These are phyloP conservation scores for Argyrosomus regius DNA, from an alignment of 2,797 vertebrate species.

Conservation along the genomic window DNA sequence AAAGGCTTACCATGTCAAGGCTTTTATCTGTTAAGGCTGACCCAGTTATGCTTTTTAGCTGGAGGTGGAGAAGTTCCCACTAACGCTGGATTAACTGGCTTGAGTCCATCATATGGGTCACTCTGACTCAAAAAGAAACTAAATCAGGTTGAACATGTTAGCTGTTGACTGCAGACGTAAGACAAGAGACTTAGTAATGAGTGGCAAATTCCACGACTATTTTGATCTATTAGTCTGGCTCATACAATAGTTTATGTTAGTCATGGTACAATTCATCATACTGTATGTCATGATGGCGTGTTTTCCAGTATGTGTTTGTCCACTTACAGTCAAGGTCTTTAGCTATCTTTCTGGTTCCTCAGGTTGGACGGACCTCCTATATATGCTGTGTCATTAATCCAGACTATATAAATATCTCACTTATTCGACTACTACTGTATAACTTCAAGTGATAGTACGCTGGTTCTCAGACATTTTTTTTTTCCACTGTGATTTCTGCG, in stretches of 20 bases:
- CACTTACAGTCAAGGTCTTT: neutral
- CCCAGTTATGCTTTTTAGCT: conserved; percentile 43
- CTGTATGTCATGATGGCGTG: neutral
- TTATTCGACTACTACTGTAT: neutral
- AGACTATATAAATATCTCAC: neutral
- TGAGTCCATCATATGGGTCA: neutral
- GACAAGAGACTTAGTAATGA: neutral
- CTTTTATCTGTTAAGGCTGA: conserved; percentile 49
- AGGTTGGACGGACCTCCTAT: conserved; percentile 13
- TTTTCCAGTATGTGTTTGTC: conserved; percentile 18
- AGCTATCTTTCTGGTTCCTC: conserved; percentile 44
- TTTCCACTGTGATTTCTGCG: neutral
- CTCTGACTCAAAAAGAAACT: neutral
- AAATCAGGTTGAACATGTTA: neutral
- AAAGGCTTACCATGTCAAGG: conserved; percentile 38
- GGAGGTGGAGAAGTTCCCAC: conserved; percentile 1
- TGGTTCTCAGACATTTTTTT: neutral
- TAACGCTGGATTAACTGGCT: neutral
- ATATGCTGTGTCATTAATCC: neutral
- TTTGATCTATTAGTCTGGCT: conserved; percentile 4
- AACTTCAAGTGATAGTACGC: neutral
- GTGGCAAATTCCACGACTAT: neutral
- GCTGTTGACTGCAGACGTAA: neutral
- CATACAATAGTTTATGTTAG: neutral
- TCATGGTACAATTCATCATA: neutral